A percentile compares a stretch with the other conserved stretches of the same genome.
Conservation (phyloP, 2,888 invertebrate genomes). For the Invenusta paracnida region DNA sequence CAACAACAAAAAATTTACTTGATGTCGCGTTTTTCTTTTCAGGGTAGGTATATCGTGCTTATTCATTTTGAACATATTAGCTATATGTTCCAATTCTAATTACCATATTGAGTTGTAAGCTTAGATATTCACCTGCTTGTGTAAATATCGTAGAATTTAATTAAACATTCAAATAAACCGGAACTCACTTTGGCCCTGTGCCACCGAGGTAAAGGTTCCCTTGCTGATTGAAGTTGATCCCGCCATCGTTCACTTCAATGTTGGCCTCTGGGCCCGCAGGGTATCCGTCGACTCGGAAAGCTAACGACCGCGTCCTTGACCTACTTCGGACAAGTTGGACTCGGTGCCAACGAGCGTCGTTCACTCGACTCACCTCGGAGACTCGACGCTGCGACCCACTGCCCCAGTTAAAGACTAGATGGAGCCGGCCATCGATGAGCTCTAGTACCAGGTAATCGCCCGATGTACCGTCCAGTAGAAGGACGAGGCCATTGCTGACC, state of each 20-base stretch:
- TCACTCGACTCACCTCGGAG: not conserved
- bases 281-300: constrained; percentile 31
- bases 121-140: no score
- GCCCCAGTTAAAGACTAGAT: constrained; percentile 35
- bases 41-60: no score
- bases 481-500: constrained; percentile 11
- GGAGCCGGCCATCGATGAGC: constrained; percentile 13
- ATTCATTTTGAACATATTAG: no score
- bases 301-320: not conserved
- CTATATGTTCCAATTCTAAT: no score
- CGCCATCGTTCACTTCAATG: constrained; percentile 21
- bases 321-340: not conserved
- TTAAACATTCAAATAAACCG: no score
- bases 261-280: constrained; percentile 9
- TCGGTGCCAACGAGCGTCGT: constrained; percentile 20
- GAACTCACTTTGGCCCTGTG: constrained; percentile 1
- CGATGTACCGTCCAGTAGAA: constrained; percentile 14
- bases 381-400: constrained; percentile 20
- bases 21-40: no score
- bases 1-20: not conserved
- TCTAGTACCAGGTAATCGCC: constrained; percentile 32
- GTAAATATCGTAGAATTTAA: no score
- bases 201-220: constrained; percentile 30
- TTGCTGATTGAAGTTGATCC: constrained; percentile 26
- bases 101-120: no score